phyloP scores from a whole-genome alignment of 1,140 invertebrate species.

The Spodoptera frugiperda region DNA sequence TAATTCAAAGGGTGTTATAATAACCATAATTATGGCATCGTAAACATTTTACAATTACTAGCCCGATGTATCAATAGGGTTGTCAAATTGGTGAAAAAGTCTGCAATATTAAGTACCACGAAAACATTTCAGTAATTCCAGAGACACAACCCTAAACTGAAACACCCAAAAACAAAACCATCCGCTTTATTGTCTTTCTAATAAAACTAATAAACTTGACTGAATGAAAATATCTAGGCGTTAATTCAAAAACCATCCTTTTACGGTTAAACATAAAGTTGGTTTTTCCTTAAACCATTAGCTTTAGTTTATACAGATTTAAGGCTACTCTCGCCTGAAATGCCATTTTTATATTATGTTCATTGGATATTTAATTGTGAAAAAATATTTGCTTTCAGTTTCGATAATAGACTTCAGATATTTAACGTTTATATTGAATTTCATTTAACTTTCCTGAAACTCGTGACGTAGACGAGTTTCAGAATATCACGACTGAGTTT shows the following conservation, averaged over 20 bases:
- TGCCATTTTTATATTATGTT: conserved; percentile 11
- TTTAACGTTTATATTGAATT: conserved; percentile 32
- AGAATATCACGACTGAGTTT: not conserved
- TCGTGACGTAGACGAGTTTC: conserved; percentile 11
- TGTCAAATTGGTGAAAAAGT: too few relatives aligned
- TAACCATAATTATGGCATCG: too few relatives aligned
- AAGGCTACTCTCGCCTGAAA: not conserved
- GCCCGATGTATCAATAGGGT: too few relatives aligned
- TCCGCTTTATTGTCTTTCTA: conserved; percentile 10
- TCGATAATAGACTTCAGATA: not conserved
- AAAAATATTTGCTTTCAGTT: conserved; percentile 34
- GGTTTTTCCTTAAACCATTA: not conserved
- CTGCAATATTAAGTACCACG: too few relatives aligned
- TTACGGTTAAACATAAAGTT: not conserved
- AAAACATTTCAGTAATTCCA: not conserved
- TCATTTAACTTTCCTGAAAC: not conserved
- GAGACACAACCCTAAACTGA: not conserved
- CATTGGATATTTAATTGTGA: conserved; percentile 10
- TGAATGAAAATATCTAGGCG: not conserved
- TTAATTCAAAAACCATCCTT: not conserved
- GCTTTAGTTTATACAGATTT: conserved; percentile 5
- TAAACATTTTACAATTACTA: too few relatives aligned
- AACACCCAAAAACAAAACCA: not conserved
- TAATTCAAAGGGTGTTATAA: too few relatives aligned
- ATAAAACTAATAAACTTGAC: conserved; percentile 11